Percentiles rank a stretch among this genome's conserved stretches.
Conservation (phyloP, 2,888 invertebrate species). For the Phortica magna region DNA sequence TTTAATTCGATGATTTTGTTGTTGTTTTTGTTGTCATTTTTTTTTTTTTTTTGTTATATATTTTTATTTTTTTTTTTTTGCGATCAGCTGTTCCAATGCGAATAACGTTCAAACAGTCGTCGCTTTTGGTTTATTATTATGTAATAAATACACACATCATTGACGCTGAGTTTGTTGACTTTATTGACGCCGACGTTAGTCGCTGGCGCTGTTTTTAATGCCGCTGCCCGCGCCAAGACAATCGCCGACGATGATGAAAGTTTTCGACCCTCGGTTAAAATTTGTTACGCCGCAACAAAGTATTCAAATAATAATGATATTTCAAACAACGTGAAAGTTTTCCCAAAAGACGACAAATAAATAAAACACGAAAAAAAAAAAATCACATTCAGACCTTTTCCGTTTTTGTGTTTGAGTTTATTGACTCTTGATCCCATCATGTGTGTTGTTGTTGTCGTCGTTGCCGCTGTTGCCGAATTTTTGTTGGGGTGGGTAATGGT, state of each 20-base stretch:
- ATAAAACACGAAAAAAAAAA: constrained; percentile 36
- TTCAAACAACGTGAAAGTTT: constrained; percentile 57
- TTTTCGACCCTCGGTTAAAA: constrained; percentile 52
- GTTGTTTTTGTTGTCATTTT: constrained; percentile 15
- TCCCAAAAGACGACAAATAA: constrained; percentile 45
- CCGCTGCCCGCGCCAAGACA: constrained; percentile 27
- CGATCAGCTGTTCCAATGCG: constrained; percentile 57
- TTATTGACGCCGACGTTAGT: constrained; percentile 10
- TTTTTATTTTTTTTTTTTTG: constrained; percentile 12
- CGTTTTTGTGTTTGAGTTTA: constrained; percentile 57
- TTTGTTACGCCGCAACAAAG: constrained; percentile 2
- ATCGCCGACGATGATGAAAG: constrained; percentile 46
- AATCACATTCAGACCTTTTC: constrained; percentile 46
- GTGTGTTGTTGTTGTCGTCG: constrained; percentile 44
- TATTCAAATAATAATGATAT: background rate
- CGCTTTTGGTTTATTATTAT: constrained; percentile 53
- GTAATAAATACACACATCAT: constrained; percentile 50
- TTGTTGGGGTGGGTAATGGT: constrained; percentile 30
- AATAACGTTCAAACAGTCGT: constrained; percentile 35
- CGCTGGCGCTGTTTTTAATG: constrained; percentile 27
- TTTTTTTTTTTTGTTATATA: too few species aligned
- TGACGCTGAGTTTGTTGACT: constrained; percentile 54
- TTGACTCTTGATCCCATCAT: constrained; percentile 69
- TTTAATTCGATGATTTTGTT: constrained; percentile 1
- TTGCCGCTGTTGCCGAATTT: background rate